These are phyloP conservation scores for Drosophila leontia DNA, from an alignment of 1,140 invertebrate species.

Conservation along the genomic window DNA sequence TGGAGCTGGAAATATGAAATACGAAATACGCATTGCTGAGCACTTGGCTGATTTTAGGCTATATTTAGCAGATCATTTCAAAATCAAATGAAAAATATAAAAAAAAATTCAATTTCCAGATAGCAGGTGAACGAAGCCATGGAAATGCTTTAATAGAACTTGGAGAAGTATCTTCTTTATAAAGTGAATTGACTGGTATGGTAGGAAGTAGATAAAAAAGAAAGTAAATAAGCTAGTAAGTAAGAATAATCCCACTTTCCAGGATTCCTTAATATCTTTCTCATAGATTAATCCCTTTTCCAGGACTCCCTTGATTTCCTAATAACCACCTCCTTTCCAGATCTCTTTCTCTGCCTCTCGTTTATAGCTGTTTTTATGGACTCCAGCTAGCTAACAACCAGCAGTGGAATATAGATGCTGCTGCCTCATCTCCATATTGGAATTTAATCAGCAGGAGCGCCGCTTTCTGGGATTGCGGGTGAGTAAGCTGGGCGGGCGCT, in stretches of 20 bases:
- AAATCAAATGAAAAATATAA: background rate
- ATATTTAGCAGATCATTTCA: background rate
- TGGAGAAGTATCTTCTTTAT: background rate
- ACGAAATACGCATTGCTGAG: constrained; percentile 5
- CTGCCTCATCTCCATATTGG: constrained; percentile 28
- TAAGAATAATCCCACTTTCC: too few relatives aligned
- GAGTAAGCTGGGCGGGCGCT: constrained; percentile 25
- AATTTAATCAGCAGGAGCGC: constrained; percentile 37
- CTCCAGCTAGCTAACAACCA: constrained; percentile 7
- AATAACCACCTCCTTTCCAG: too few relatives aligned
- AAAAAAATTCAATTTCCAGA: background rate
- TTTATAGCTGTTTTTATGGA: background rate
- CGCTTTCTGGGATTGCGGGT: constrained; percentile 12
- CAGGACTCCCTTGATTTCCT: background rate
- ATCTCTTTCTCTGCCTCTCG: background rate
- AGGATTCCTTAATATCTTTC: background rate
- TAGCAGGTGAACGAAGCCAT: background rate
- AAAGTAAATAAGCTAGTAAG: background rate
- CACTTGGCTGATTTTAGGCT: constrained; percentile 29
- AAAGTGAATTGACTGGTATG: too few relatives aligned
- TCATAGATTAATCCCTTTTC: background rate
- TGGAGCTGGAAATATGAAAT: constrained; percentile 33
- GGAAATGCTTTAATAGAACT: background rate
- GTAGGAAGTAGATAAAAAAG: background rate
- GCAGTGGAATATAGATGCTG: background rate